Conservation (phyloP, 2,797 vertebrate genomes). For the Chelon auratus region DNA sequence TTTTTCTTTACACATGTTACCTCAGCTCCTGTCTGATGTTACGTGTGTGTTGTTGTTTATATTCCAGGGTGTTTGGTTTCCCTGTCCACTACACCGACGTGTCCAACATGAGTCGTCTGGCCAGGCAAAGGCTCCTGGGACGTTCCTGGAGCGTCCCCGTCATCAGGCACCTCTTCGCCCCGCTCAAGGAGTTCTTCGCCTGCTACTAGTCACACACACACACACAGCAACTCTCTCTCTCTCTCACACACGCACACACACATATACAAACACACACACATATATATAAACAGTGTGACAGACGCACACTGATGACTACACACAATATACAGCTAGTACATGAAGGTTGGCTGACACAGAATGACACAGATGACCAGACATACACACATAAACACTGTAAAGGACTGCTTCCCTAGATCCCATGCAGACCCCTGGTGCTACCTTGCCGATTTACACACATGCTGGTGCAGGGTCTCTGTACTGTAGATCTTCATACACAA, state of each 20-base stretch:
- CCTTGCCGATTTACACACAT: constrained; percentile 53
- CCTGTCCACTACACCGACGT: constrained; percentile 95
- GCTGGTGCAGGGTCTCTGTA: constrained; percentile 56
- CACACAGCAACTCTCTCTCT: constrained; percentile 50
- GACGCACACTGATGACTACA: constrained; percentile 53
- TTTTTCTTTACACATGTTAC: background rate
- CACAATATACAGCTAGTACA: constrained; percentile 62
- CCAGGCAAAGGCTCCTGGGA: constrained; percentile 93
- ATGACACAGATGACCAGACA: constrained; percentile 52
- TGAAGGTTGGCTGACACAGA: constrained; percentile 74
- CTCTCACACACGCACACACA: constrained; percentile 37
- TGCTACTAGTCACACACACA: constrained; percentile 87
- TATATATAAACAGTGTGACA: constrained; percentile 38
- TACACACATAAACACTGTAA: constrained; percentile 53
- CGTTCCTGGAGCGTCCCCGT: constrained; percentile 95
- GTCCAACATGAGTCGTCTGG: constrained; percentile 89
- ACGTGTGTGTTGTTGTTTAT: background rate
- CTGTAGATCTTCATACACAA: constrained; percentile 56
- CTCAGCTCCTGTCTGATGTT: background rate
- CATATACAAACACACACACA: constrained; percentile 22
- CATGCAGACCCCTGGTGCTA: constrained; percentile 78
- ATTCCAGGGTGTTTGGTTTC: constrained; percentile 93
- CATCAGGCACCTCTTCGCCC: constrained; percentile 95
- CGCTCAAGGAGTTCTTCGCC: constrained; percentile 96
- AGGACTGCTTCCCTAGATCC: constrained; percentile 68